A percentile compares a stretch with the other conserved stretches of the same genome.
Conservation (phyloP, 2,113 vertebrate species). For the Synchiropus splendidus region DNA sequence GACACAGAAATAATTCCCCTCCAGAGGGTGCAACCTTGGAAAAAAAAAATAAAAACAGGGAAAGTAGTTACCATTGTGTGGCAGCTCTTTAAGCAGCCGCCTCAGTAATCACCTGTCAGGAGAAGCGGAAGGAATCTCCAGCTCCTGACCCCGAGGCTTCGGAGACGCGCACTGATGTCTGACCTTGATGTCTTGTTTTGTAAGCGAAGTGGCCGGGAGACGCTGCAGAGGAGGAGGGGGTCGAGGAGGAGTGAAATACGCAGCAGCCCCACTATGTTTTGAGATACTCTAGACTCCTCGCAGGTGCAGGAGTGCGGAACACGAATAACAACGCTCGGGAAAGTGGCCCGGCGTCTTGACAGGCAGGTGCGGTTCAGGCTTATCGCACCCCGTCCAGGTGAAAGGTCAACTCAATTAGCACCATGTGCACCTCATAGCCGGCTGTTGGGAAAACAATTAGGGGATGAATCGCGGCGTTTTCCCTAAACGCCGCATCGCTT, state of each 20-base stretch:
- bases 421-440: slow-evolving; percentile 20
- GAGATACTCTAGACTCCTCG: background rate
- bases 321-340: too few species aligned
- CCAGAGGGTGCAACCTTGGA: slow-evolving; percentile 2
- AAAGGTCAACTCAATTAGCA: slow-evolving; percentile 20
- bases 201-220: slow-evolving; percentile 30
- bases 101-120: slow-evolving; percentile 45
- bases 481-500: slow-evolving; percentile 23
- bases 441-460: slow-evolving; percentile 56
- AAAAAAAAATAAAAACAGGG: slow-evolving; percentile 4
- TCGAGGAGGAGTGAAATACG: background rate
- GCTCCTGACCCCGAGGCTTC: slow-evolving; percentile 40
- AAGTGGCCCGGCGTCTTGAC: background rate
- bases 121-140: slow-evolving; percentile 45
- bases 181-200: slow-evolving; percentile 52
- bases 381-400: background rate
- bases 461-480: slow-evolving; percentile 15
- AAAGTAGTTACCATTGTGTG: slow-evolving; percentile 27
- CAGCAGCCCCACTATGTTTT: slow-evolving; percentile 6
- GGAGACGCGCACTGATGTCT: slow-evolving; percentile 28
- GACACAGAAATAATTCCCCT: slow-evolving; percentile 12
- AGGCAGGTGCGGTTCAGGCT: slow-evolving; percentile 1
- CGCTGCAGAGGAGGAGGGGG: background rate
- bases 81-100: slow-evolving; percentile 22
- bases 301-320: slow-evolving; percentile 54